Evolutionary conservation across 2,113 vertebrate genomes (phyloP), one percentile per base, ranked within the genome.

Genomic region (Gambusia affinis): DNA sequence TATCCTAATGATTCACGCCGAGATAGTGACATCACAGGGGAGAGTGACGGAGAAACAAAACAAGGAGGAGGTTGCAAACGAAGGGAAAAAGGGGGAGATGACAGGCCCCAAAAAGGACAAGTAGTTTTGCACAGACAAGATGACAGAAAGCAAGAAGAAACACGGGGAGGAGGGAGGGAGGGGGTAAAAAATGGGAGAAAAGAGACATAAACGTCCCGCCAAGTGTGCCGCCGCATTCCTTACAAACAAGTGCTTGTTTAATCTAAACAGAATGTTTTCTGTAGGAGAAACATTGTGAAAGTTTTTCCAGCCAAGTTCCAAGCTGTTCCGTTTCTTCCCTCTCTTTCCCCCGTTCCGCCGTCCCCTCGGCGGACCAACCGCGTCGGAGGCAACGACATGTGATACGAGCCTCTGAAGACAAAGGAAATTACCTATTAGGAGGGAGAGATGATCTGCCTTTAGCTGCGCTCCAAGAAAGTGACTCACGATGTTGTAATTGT

Each of bases 401-500:
- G 88, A 93, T 88, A 79, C 80, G 83, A 81, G 82, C 86, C 89
- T 90, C 88, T 39, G 79, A 91, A 93, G 91, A 94, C 91, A 91
- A 91, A 92, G 91, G 92, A 94, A 93, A 94, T 93, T 72, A 94
- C 91, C 90, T 91, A 92, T 94, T 93, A 92, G 86, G 85, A 79
- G 80, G 90, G 87, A 89, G 92, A 89, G 88, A 88, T 85, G 89
- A 93, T 93, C 92, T 89, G 86, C 88, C 92, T 92, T 90, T 87
- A 90, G 87, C 84, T 75, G 27, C 39, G 72, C 86, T 91, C 91
- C 91, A 93, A 92, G 82, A 92, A 86, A 90, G 91, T 94, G 94
- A 94, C 89, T 94, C 94, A 94, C 77, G 51, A 91, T 94, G 93
- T 84, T 84, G 93, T 94, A 93, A 94, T 92, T 94, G 94, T 94